These are phyloP conservation scores for Brachypalpus laphriformis DNA, from an alignment of 2,888 invertebrate species.

Conservation along the genomic window DNA sequence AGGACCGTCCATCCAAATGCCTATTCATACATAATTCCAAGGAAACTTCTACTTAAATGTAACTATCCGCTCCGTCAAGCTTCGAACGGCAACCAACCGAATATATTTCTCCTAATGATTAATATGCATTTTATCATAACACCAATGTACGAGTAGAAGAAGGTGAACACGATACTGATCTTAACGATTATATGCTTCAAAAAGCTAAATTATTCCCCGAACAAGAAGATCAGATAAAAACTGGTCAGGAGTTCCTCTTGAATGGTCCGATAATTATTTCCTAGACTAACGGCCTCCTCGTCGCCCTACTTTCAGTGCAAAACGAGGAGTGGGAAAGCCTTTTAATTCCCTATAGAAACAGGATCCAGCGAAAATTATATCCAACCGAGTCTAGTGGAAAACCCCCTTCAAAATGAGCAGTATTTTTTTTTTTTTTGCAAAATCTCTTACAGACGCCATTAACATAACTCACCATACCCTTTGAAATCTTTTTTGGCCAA, in stretches of 20 bases:
- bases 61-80: not conserved
- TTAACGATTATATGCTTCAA: not conserved
- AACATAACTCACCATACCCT: not conserved
- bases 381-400: not conserved
- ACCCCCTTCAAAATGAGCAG: not conserved
- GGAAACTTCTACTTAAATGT: slow-evolving; percentile 11
- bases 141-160: not conserved
- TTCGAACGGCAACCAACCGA: no score
- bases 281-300: slow-evolving; percentile 16
- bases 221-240: not conserved
- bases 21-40: slow-evolving; percentile 19
- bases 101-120: no score
- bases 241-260: not conserved
- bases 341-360: not conserved
- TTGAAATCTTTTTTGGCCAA: not conserved
- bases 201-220: not conserved
- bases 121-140: not conserved
- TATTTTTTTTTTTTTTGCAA: no score
- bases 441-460: no score
- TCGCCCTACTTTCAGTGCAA: not conserved
- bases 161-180: not conserved
- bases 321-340: not conserved
- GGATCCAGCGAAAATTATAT: slow-evolving; percentile 10
- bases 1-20: slow-evolving; percentile 4
- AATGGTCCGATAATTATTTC: not conserved